phyloP scores from a whole-genome alignment of 2,113 vertebrate genomes.

The Labrus mixtus region DNA sequence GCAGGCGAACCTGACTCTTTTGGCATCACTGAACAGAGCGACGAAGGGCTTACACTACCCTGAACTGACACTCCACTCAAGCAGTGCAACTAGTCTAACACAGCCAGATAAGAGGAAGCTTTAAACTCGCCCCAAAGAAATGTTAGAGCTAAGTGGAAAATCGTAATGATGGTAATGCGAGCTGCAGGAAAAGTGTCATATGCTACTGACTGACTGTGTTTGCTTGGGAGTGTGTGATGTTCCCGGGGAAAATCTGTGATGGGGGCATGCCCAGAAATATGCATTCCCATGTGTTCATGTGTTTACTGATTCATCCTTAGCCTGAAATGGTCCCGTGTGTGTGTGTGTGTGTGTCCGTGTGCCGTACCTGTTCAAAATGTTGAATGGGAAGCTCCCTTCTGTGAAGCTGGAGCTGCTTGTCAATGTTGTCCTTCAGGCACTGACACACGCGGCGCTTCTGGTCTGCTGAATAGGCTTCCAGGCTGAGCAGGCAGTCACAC shows the following conservation, averaged over 20 bases:
- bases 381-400: slow-evolving; percentile 75
- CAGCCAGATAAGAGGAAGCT: slow-evolving; percentile 14
- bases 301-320: slow-evolving; percentile 37
- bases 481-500: slow-evolving; percentile 95
- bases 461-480: slow-evolving; percentile 94
- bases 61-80: slow-evolving; percentile 19
- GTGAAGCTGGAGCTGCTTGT: slow-evolving; percentile 90
- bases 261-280: slow-evolving; percentile 57
- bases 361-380: slow-evolving; percentile 87
- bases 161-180: slow-evolving; percentile 10
- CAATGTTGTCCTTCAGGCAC: slow-evolving; percentile 95
- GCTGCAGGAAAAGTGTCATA: slow-evolving; percentile 19
- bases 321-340: slow-evolving; percentile 3
- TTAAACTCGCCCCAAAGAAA: slow-evolving; percentile 31
- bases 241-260: slow-evolving; percentile 49
- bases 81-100: slow-evolving; percentile 5
- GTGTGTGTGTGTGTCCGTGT: slow-evolving; percentile 8
- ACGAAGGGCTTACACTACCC: not conserved
- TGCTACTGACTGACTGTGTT: slow-evolving; percentile 12
- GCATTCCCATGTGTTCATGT: slow-evolving; percentile 59
- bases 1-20: not conserved
- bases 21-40: not conserved
- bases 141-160: slow-evolving; percentile 22
- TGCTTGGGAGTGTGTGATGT: slow-evolving; percentile 30
- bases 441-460: slow-evolving; percentile 96